A percentile compares a stretch with the other conserved stretches of the same genome.
Conservation (phyloP, 2,888 invertebrate species). For the Spodoptera littoralis region DNA sequence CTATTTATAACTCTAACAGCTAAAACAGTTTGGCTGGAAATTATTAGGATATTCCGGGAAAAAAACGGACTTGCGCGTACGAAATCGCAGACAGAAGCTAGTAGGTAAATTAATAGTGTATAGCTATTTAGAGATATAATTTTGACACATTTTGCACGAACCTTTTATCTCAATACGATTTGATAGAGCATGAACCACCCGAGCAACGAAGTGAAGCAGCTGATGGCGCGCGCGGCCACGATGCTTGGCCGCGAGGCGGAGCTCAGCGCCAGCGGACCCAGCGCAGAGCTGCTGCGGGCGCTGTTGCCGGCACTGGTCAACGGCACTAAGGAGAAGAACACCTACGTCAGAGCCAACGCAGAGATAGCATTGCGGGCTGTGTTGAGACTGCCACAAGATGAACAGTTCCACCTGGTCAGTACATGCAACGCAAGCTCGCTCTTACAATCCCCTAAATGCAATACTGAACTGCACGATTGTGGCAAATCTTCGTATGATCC, state of each 20-base stretch:
- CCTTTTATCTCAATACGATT: too few species aligned
- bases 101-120: too few species aligned
- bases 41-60: too few species aligned
- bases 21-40: too few species aligned
- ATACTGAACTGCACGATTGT: too few species aligned
- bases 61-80: too few species aligned
- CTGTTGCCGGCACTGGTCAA: conserved; percentile 97
- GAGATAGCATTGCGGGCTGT: conserved; percentile 97
- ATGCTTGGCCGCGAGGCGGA: conserved; percentile 91
- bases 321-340: conserved; percentile 99
- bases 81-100: too few species aligned
- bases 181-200: conserved; percentile 96
- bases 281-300: conserved; percentile 92
- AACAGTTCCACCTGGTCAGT: conserved; percentile 91
- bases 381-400: conserved; percentile 93
- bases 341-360: conserved; percentile 97
- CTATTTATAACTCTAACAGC: too few species aligned
- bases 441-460: too few species aligned
- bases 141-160: too few species aligned
- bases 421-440: not conserved
- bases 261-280: conserved; percentile 41
- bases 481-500: too few species aligned
- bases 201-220: conserved; percentile 97
- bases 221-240: conserved; percentile 94
- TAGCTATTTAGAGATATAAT: too few species aligned